Evolutionary conservation across 2,888 invertebrate genomes (phyloP), one percentile per base, ranked within the genome.

Genomic region (Piscicola geometra): DNA sequence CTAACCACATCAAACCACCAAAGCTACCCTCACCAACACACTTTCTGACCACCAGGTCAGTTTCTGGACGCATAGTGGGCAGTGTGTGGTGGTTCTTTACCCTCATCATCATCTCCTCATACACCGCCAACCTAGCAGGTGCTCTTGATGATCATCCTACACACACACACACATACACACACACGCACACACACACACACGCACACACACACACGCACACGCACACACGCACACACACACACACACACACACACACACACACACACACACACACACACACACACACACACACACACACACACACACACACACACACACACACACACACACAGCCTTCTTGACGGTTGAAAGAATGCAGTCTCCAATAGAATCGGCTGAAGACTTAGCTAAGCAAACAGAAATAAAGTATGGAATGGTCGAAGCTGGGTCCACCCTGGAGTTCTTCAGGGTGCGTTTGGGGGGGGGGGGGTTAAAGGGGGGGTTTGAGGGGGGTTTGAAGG

Each of bases 71-170:
- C 77, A 96, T 98, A 82, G 98, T 98, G 1, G 96, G 96, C 66
- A 93, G 94, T 60, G 96, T 97, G 0, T 99, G 98, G 98, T 99
- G 98, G 97, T 98, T 98, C 87, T 99, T 99, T 87, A 98, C 97
- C 0, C 88, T 99, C 78, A 98, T 99, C 83, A 89, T 98, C 76
- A 94, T 97, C 79, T 97, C 97, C 75, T 97, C 97, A 32, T 99
- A 99, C 86, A 99, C 99, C 68, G 99, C 99, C 77, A 99, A 99
- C 86, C 88, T 99, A 77, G 86, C 86, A 33, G 60, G 60, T 56
- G 9, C 41, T 15, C 41, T 41, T 15, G 9, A 41, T 15, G 9
- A 5, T 15, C 41, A 5, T 41, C 41, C 41, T 41, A 5, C 5
- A 41, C 41, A 41, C 41, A 41, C 41, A n/a, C 41, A 41, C 41